Evolutionary conservation across 2,888 invertebrate genomes (phyloP).

Genomic region (Eilema depressum): DNA sequence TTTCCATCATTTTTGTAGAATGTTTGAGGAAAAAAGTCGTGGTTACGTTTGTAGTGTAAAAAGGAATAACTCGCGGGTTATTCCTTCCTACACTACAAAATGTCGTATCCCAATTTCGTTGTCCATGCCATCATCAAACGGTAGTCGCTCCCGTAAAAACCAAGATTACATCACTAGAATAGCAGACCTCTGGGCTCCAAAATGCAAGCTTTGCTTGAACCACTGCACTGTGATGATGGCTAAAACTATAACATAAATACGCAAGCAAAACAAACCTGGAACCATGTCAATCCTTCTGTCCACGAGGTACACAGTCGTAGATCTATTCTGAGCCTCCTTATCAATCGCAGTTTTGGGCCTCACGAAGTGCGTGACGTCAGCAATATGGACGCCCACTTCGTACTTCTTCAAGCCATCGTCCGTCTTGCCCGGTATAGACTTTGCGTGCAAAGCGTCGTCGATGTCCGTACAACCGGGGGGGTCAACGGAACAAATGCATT

Average conservation of each 20-base stretch:
- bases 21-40: too few species aligned
- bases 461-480: conserved; percentile 99
- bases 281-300: conserved; percentile 97
- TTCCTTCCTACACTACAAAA: too few species aligned
- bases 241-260: background rate
- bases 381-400: conserved; percentile 98
- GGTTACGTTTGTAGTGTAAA: too few species aligned
- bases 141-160: too few species aligned
- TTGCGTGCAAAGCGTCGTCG: conserved; percentile 98
- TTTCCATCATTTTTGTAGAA: too few species aligned
- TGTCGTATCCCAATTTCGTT: too few species aligned
- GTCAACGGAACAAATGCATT: conserved; percentile 98
- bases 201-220: too few species aligned
- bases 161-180: too few species aligned
- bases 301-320: conserved; percentile 98
- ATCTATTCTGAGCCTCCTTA: conserved; percentile 96
- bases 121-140: too few species aligned
- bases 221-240: background rate
- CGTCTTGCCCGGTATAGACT: conserved; percentile 88
- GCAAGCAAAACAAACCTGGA: conserved; percentile 70
- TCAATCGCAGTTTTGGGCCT: conserved; percentile 97
- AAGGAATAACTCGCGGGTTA: too few species aligned
- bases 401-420: conserved; percentile 62
- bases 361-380: conserved; percentile 99
- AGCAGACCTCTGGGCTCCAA: too few species aligned